Base-by-base conservation (phyloP, 2,888 invertebrate genomes). In the Kryphioiulus occultus region DNA sequence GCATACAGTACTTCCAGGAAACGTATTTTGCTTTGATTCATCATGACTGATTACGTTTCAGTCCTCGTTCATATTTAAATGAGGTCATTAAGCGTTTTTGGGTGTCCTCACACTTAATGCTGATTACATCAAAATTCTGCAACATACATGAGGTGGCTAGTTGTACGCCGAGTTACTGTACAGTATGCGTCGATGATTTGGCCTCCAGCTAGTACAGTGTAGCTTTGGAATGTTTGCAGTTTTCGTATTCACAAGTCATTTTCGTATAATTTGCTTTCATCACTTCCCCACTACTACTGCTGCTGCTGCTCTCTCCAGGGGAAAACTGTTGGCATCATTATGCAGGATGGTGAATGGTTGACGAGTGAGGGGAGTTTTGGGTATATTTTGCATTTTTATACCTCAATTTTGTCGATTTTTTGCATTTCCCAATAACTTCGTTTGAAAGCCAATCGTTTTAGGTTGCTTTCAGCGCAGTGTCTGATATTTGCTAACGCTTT, bases 191-290 rank as follows among this genome's bases (percentile, higher is more conserved):
- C 12, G 17, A 7, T n/a, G 59, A n/a, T n/a, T 59, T 59, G n/a
- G 26, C 22, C 68, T 26, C n/a, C 9, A n/a, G 26, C n/a, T 5
- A n/a, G 26, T 68, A 26, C 35, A 4, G 35, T 7, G 3, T 68
- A 26, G 68, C n/a, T 68, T 68, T 68, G 68, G 68, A 68, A 68
- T 68, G 68, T 68, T 68, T 26, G 68, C 68, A 68, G 68, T 68
- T 68, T 68, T 68, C 68, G 68, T 26, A 68, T 68, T 68, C 68
- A 68, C 68, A 2, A 68, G 68, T 68, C 68, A 68, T 68, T 68
- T 68, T 68, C n/a, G 68, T 26, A 3, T 68, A 68, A 68, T 68
- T 68, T n/a, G n/a, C 68, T 68, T 26, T 68, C 68, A 68, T 68
- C 68, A n/a, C 26, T 68, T 10, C n/a, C 26, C 26, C 68, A n/a